Evolutionary conservation across 2,888 invertebrate species (phyloP).

Genomic region (Pyrochroa serraticornis): DNA sequence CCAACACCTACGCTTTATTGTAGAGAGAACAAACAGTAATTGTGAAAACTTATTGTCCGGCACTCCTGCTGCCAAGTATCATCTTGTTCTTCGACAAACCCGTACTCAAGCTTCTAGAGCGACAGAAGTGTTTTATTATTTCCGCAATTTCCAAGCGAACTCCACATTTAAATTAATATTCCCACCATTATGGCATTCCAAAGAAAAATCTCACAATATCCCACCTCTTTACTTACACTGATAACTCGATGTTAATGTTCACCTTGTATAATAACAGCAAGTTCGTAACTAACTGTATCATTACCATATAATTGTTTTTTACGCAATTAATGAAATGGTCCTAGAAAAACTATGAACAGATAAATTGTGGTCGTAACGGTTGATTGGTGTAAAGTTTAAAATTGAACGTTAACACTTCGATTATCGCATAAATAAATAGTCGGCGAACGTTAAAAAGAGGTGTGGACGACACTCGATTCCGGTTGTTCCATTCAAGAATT

Average conservation of each 20-base stretch:
- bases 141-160: conserved; percentile 10
- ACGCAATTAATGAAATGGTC: background rate
- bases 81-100: background rate
- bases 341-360: background rate
- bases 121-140: conserved; percentile 10
- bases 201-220: conserved; percentile 15
- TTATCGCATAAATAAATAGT: conserved; percentile 5
- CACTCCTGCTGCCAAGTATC: no score
- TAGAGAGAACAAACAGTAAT: no score
- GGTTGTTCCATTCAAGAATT: conserved; percentile 4
- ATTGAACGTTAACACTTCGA: background rate
- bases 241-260: conserved; percentile 13
- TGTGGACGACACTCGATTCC: conserved; percentile 8
- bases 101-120: background rate
- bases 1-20: no score
- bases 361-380: background rate
- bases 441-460: conserved; percentile 21
- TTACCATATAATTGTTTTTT: conserved; percentile 16
- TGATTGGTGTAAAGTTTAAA: no score
- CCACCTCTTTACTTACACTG: conserved; percentile 15
- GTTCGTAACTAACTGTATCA: conserved; percentile 12
- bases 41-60: no score
- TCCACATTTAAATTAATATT: conserved; percentile 10
- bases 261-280: conserved; percentile 15
- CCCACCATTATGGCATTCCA: conserved; percentile 20